Base-by-base conservation (phyloP, 2,797 vertebrate species). In the Triplophysa bombifrons region DNA sequence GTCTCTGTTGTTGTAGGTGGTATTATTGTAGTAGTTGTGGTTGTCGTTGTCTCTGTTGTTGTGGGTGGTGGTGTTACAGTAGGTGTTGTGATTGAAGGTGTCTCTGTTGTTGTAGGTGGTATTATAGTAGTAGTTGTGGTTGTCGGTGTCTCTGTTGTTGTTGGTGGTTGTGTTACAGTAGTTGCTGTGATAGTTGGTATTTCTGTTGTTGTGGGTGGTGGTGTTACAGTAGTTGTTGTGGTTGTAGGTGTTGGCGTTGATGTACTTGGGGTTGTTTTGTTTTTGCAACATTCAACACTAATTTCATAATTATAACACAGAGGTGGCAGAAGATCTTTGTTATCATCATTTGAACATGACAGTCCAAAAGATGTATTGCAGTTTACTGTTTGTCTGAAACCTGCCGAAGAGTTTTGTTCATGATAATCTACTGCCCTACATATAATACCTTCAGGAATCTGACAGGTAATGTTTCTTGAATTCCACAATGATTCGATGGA, bases 131-230 rank as follows among this genome's bases (percentile, higher is more conserved):
- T 27, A 27, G 25, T 27, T 27, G 25, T 30, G 19, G 58, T 64
- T 10, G 13, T 46, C 30, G 27, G 0, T 30, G 82, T 87, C 27
- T 30, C 27, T 30, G 27, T 4, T 0, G n/a, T 0, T 8, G 83
- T 25, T 48, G 89, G 82, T 25, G 87, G 86, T 60, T 22, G 12
- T 60, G 56, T 60, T 25, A 13, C 20, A 44, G 85, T 38, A 2
- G 38, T 58, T 22, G 22, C 1, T 22, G 22, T 27, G 25, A 2
- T 27, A 1, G 25, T 27, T 0, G 25, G 25, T 27, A 2, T 27
- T 3, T 30, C 27, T 30, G 27, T 30, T 30, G 27, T 30, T 30
- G 27, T 30, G 27, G 27, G 3, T 10, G 55, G n/a, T 56, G 8
- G 22, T 60, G 13, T 2, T 56, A 25, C 11, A 60, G 3, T 20